phyloP scores from a whole-genome alignment of 92 coral and sea anemone species.

The Bergia sp. region DNA sequence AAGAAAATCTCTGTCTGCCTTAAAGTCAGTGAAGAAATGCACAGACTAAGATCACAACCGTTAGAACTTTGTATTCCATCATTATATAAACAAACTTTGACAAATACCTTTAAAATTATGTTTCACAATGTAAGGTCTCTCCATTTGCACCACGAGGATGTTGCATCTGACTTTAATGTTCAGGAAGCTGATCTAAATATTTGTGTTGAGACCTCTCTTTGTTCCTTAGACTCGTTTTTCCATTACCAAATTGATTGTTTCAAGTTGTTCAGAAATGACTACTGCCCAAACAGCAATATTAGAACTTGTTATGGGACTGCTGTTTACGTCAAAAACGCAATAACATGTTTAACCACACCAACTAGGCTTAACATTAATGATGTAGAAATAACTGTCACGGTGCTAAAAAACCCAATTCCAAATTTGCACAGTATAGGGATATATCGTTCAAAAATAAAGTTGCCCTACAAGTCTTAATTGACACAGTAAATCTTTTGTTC shows the following conservation, averaged over 20 bases:
- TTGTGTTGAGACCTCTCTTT: background rate
- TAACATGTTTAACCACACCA: background rate
- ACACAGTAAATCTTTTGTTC: background rate
- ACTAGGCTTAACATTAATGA: background rate
- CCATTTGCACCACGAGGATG: background rate
- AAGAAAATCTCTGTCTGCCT: background rate
- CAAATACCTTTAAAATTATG: background rate
- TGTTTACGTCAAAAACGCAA: background rate
- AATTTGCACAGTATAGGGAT: background rate
- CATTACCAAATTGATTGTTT: too few relatives aligned
- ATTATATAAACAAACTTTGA: too few relatives aligned
- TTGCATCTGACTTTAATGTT: background rate
- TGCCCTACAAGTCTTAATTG: background rate
- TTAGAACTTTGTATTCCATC: too few relatives aligned
- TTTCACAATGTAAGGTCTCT: constrained; percentile 37
- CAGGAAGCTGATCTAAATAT: too few relatives aligned
- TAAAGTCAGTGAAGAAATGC: constrained; percentile 38
- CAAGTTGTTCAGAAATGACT: too few relatives aligned
- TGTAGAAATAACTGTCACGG: constrained; percentile 7
- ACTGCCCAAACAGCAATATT: background rate
- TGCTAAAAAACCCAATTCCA: background rate
- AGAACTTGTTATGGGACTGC: constrained; percentile 29
- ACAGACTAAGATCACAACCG: constrained; percentile 10
- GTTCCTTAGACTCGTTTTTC: too few relatives aligned
- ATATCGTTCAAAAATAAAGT: constrained; percentile 23